Percentiles rank a stretch among this genome's conserved stretches.
phyloP scores from a whole-genome alignment of 2,888 invertebrate species.

The Aethes cnicana region DNA sequence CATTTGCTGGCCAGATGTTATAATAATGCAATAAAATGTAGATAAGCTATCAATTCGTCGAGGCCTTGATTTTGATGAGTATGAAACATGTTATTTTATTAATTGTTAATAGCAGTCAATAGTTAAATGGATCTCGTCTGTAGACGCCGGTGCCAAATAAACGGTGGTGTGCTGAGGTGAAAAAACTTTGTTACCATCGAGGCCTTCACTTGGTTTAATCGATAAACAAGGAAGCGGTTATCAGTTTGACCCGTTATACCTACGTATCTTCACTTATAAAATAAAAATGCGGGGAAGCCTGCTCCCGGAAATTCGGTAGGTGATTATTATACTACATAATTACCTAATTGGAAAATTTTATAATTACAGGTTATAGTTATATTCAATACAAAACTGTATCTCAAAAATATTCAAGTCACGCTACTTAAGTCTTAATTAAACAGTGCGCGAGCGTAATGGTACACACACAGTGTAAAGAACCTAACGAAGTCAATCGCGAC shows the following conservation, averaged over 20 bases:
- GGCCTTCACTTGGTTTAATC: background rate
- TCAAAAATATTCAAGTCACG: slow-evolving; percentile 4
- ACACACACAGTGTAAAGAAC: background rate
- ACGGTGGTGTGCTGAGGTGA: background rate
- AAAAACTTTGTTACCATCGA: slow-evolving; percentile 3
- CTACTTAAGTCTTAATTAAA: slow-evolving; percentile 3
- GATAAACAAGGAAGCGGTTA: too few relatives aligned
- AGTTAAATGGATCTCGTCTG: slow-evolving; percentile 3
- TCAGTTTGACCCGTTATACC: background rate
- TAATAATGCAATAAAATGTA: slow-evolving; percentile 53
- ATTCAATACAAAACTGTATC: background rate
- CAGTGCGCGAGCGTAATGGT: slow-evolving; percentile 8
- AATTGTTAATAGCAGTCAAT: slow-evolving; percentile 26
- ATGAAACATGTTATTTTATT: slow-evolving; percentile 28
- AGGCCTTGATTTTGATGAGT: slow-evolving; percentile 31
- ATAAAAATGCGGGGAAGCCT: too few relatives aligned
- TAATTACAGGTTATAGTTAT: too few relatives aligned
- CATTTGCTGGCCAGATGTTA: slow-evolving; percentile 50
- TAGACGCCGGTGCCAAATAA: slow-evolving; percentile 18
- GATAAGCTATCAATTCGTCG: slow-evolving; percentile 55
- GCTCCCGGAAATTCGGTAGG: too few relatives aligned
- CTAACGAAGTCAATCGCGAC: slow-evolving; percentile 13
- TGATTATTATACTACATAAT: too few relatives aligned
- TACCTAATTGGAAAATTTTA: too few relatives aligned
- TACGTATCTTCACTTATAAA: too few relatives aligned